Evolutionary conservation across 2,888 invertebrate species (phyloP).

Genomic region (Rhingia rostrata): DNA sequence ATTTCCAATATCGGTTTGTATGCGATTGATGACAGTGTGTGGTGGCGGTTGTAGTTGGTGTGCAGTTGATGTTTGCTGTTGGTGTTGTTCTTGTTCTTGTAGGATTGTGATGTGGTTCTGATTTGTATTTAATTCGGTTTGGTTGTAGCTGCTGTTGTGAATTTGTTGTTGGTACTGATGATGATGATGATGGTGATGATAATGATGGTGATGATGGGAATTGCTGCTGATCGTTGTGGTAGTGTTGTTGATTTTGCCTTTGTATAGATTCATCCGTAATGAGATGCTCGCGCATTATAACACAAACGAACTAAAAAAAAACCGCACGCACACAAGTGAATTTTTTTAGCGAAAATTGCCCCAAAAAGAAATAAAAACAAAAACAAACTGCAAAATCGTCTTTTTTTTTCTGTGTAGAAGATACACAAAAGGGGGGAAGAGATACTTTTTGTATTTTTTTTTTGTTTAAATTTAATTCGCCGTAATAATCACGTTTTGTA

Average conservation of each 20-base stretch:
- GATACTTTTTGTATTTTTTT: constrained; percentile 21
- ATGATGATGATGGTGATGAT: constrained; percentile 34
- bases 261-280: constrained; percentile 73
- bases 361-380: constrained; percentile 67
- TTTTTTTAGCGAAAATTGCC: constrained; percentile 42
- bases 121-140: constrained; percentile 61
- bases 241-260: constrained; percentile 59
- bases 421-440: constrained; percentile 20
- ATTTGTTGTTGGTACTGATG: constrained; percentile 36
- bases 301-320: constrained; percentile 38
- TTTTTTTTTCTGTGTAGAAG: constrained; percentile 8
- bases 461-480: constrained; percentile 15
- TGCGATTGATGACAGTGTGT: constrained; percentile 72
- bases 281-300: constrained; percentile 72
- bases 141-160: constrained; percentile 46
- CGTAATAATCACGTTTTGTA: constrained; percentile 18
- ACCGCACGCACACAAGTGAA: constrained; percentile 46
- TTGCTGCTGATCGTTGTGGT: constrained; percentile 32
- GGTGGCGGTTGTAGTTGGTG: constrained; percentile 57
- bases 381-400: constrained; percentile 54
- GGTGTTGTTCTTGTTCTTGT: constrained; percentile 39
- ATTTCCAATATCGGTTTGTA: constrained; percentile 73
- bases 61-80: constrained; percentile 38
- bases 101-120: constrained; percentile 57
- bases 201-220: constrained; percentile 32